Base-by-base conservation (phyloP, 2,113 vertebrate genomes). In the Nycticryphes semicollaris region DNA sequence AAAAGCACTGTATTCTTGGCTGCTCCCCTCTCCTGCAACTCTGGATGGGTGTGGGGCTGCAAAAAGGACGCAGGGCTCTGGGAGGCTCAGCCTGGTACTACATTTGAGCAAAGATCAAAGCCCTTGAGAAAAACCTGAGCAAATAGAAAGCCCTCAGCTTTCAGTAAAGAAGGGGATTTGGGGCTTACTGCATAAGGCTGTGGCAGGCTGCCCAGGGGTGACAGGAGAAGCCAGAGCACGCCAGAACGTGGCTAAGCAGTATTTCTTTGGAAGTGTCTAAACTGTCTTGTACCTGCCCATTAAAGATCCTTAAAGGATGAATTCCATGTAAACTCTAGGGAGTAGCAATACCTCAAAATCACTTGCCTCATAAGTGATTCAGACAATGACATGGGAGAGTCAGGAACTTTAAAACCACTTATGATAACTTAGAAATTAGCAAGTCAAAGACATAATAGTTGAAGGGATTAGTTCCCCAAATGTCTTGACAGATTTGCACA, bases 401-500 rank as follows among this genome's bases (percentile, higher is more conserved):
- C 89, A 81, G 56, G 77, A 68, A 64, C n/a, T n/a, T n/a, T 28
- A 41, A 87, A 89, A 14, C 6, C 2, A 5, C 57, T 89, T 75
- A 70, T 5, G 56, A 53, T 67, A 80, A 54, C 73, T 86, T 77
- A n/a, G 51, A 93, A 78, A 89, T 87, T 47, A 81, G 33, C 60
- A 45, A 95, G 56, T 84, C 89, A 92, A 89, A 94, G 56, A 45
- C 62, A 60, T 72, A 81, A 95, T 72, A 31, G 80, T 30, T 89
- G 54, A 94, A 87, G 87, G 66, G 91, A 96, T 96, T 96, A 95
- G 51, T 89, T 64, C 51, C 63, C 57, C 25, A 89, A 87, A 64
- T 3, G 24, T 59, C 77, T 84, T 91, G 69, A 87, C 73, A 75
- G 86, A 60, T 92, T 78, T 8, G 2, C 33, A 7, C 1, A 6